Base-by-base conservation (phyloP, 2,888 invertebrate species). In the Patella ulyssiponensis region DNA sequence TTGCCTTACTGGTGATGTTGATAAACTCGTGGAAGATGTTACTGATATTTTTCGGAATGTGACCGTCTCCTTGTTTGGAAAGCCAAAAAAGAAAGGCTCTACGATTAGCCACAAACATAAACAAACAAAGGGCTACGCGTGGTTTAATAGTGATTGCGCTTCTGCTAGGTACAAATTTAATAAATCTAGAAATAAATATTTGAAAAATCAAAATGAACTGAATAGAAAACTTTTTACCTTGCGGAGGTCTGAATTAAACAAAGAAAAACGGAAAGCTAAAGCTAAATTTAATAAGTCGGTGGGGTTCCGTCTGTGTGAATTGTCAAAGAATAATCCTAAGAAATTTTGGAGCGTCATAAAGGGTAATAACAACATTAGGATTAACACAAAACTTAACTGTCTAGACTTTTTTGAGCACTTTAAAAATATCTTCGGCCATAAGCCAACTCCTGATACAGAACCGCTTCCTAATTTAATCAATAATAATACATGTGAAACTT, bases 221-320 rank as follows among this genome's bases (percentile, higher is more conserved):
- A 27, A 27, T 27, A 27, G 27, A 27, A 27, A 27, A 20, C n/a
- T 20, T 64, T 64, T 64, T 64, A 20, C 58, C 58, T 58, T n/a
- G 20, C 58, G 20, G 5, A 58, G 58, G 64, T 20, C 20, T 14
- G 64, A 64, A 20, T 64, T 64, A 11, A 20, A 9, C 23, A 64
- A 64, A 64, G 64, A 11, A 23, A 64, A 64, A 64, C 64, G 64
- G 12, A 64, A 64, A 20, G 64, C 64, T 11, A 64, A 64, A 64
- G n/a, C 2, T 64, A 64, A 23, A 64, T 64, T 64, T 20, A 23
- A 3, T 64, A 64, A 64, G 64, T 2, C n/a, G 23, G n/a, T 20
- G n/a, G 64, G n/a, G 11, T 23, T 20, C 1, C 9, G 64, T 20
- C n/a, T 64, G 20, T 20, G n/a, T 64, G n/a, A n/a, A n/a, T 23